These are phyloP conservation scores for Oncopodura yosiiana DNA, from an alignment of 1,140 invertebrate genomes.

Conservation along the genomic window DNA sequence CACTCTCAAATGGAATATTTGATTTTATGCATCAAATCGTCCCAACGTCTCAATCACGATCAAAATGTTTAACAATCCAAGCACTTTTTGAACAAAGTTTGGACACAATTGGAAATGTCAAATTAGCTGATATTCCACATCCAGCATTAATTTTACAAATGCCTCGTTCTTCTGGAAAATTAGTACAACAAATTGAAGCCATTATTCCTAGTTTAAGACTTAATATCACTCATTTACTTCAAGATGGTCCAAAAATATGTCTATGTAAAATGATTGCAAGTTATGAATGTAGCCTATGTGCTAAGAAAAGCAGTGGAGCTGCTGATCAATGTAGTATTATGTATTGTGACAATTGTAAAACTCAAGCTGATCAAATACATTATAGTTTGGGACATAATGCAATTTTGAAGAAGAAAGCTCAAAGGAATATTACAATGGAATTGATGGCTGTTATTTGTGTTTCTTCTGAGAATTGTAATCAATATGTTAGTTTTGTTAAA, in stretches of 20 bases:
- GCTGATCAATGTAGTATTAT: constrained; percentile 6
- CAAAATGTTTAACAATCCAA: background rate
- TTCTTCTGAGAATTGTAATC: background rate
- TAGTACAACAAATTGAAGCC: background rate
- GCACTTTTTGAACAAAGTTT: background rate
- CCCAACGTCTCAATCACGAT: background rate
- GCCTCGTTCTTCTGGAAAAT: background rate
- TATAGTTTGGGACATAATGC: background rate
- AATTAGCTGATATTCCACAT: background rate
- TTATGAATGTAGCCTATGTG: constrained; percentile 5
- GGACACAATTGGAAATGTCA: background rate
- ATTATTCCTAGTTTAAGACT: background rate
- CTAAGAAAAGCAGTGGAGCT: background rate
- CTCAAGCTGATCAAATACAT: constrained; percentile 10
- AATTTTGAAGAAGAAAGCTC: background rate
- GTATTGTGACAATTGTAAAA: constrained; percentile 15
- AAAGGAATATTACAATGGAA: background rate
- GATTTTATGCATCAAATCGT: constrained; percentile 8
- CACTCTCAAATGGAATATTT: background rate
- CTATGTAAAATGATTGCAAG: constrained; percentile 17
- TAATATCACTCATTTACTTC: background rate
- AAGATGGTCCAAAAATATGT: background rate
- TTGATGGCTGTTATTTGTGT: constrained; percentile 1
- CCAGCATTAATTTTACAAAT: background rate
- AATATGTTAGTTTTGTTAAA: constrained; percentile 7